phyloP scores from a whole-genome alignment of 2,888 invertebrate genomes.

The Spialia ferax region DNA sequence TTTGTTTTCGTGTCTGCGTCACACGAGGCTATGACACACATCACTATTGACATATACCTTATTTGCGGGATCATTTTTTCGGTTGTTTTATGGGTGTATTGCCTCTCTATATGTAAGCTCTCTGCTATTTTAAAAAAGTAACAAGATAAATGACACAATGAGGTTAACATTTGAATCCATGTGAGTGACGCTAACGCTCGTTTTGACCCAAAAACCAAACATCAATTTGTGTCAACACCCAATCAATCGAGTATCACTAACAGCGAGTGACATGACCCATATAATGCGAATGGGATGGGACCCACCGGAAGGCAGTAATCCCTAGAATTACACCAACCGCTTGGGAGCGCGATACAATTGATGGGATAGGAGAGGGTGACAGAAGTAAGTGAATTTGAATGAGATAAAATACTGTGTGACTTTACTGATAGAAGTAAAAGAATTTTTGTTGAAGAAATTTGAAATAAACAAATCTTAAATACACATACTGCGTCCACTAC shows the following conservation, averaged over 20 bases:
- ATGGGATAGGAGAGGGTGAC: slow-evolving; percentile 13
- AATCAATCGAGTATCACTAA: slow-evolving; percentile 33
- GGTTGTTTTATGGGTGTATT: no score
- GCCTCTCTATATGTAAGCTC: no score
- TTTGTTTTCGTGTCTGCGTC: no score
- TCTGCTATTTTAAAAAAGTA: not conserved
- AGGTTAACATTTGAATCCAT: not conserved
- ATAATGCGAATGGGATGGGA: slow-evolving; percentile 39
- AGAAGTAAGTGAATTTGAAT: slow-evolving; percentile 4
- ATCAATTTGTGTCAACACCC: slow-evolving; percentile 24
- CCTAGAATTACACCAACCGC: slow-evolving; percentile 30
- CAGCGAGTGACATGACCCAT: slow-evolving; percentile 42
- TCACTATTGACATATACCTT: no score
- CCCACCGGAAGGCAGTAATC: slow-evolving; percentile 47
- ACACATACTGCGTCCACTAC: no score
- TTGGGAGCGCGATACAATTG: slow-evolving; percentile 38
- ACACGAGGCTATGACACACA: no score
- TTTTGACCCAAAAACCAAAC: slow-evolving; percentile 23
- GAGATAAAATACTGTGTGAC: no score
- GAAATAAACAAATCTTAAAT: no score
- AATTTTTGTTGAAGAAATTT: no score
- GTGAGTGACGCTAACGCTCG: not conserved
- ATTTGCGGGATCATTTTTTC: no score
- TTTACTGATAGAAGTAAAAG: no score
- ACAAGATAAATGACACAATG: not conserved